Percentiles rank a stretch among this genome's conserved stretches.
phyloP scores from a whole-genome alignment of 2,113 vertebrate species.

The Copsychus sechellarum region DNA sequence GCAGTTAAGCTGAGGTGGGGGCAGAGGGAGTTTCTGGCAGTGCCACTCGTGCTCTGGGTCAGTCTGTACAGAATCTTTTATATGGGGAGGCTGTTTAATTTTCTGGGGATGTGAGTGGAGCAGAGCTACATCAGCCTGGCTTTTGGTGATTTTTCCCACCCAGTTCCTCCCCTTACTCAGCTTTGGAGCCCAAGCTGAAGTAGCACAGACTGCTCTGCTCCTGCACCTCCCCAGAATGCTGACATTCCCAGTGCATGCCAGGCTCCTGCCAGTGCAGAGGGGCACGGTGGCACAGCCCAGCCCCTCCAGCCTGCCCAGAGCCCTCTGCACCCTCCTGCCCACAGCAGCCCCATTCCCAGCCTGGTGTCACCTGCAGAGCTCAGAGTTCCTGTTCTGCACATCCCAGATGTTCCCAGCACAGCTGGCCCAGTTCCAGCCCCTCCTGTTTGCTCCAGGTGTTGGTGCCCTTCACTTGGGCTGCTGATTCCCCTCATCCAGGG shows the following conservation, averaged over 20 bases:
- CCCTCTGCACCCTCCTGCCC: not conserved
- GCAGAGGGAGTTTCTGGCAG: not conserved
- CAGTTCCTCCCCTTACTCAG: not conserved
- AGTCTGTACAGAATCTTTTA: not conserved
- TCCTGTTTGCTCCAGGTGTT: not conserved
- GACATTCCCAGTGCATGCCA: not conserved
- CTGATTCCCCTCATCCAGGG: not conserved
- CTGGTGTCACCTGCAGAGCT: not conserved
- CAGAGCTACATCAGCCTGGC: not conserved
- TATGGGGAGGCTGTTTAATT: slow-evolving; percentile 13
- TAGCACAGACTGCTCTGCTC: slow-evolving; percentile 15
- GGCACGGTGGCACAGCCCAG: not conserved
- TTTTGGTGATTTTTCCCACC: not conserved
- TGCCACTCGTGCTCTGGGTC: not conserved
- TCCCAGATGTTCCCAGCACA: rapidly evolving
- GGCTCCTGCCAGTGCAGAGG: not conserved
- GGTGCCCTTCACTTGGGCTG: not conserved
- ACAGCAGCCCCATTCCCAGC: not conserved
- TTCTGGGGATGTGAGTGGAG: not conserved
- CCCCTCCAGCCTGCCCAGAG: not conserved
- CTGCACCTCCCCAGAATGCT: not conserved
- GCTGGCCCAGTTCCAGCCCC: not conserved
- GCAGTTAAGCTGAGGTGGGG: not conserved
- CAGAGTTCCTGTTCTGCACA: rapidly evolving
- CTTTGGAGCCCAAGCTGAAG: not conserved